These are phyloP conservation scores for Boloria euphrosyne DNA, from an alignment of 2,888 invertebrate species.

Conservation along the genomic window DNA sequence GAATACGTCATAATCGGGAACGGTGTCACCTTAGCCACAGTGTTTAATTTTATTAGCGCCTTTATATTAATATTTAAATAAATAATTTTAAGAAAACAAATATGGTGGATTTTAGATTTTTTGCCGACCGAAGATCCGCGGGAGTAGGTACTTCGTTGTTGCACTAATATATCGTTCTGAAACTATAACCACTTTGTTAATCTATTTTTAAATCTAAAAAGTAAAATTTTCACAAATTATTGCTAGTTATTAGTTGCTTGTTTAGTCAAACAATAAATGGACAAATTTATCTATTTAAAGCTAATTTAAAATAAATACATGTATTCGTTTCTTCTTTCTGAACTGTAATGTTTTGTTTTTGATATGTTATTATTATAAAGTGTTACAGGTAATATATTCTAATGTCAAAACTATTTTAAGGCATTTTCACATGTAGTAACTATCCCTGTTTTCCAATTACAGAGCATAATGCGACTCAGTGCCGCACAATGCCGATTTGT, in stretches of 20 bases:
- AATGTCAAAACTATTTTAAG: neutral
- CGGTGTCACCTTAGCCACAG: slow-evolving; percentile 79
- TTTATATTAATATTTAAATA: slow-evolving; percentile 8
- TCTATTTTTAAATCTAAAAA: neutral
- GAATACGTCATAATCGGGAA: slow-evolving; percentile 84
- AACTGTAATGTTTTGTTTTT: slow-evolving; percentile 6
- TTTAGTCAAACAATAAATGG: neutral
- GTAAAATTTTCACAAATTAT: neutral
- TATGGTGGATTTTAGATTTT: slow-evolving; percentile 40
- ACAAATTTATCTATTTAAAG: neutral
- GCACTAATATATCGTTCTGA: slow-evolving; percentile 35
- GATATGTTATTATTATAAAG: too few relatives aligned
- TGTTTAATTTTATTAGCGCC: slow-evolving; percentile 56
- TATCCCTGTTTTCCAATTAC: neutral
- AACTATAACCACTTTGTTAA: slow-evolving; percentile 17
- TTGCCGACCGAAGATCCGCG: slow-evolving; percentile 37
- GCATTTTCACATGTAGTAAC: neutral
- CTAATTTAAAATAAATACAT: neutral
- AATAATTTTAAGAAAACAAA: slow-evolving; percentile 33
- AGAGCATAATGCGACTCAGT: too few relatives aligned
- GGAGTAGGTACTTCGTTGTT: slow-evolving; percentile 33
- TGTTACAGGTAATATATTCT: neutral
- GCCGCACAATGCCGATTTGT: too few relatives aligned
- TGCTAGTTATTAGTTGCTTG: too few relatives aligned
- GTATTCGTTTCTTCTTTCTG: neutral